Conservation (phyloP, 2,888 invertebrate genomes). For the Callyntrura guangdongensis region DNA sequence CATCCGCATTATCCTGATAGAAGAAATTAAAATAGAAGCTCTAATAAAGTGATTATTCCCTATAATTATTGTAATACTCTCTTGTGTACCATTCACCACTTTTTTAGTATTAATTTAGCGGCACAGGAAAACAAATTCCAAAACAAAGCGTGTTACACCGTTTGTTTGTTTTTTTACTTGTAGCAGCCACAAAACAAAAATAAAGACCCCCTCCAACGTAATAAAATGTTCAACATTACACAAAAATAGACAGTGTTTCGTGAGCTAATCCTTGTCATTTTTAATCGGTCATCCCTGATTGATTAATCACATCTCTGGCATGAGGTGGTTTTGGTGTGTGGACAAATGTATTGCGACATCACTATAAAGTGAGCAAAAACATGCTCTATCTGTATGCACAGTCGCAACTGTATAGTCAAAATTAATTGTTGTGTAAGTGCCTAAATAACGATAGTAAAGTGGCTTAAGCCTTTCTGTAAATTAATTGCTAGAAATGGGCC, state of each 20-base stretch:
- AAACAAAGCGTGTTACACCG: no score
- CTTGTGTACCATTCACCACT: not conserved
- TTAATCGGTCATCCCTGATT: no score
- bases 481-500: constrained; percentile 44
- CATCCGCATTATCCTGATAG: not conserved
- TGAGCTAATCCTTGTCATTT: no score
- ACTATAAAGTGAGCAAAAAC: no score
- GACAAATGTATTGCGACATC: not conserved
- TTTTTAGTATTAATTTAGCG: not conserved
- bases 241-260: no score
- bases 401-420: not conserved
- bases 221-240: no score
- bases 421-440: constrained; percentile 1
- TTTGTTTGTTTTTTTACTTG: no score
- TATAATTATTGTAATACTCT: not conserved
- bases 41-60: no score
- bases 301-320: not conserved
- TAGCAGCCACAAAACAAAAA: no score
- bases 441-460: not conserved
- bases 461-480: not conserved
- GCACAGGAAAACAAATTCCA: not conserved
- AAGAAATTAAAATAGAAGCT: no score
- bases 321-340: not conserved
- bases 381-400: no score
- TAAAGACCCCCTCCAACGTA: no score